A percentile compares a stretch with the other conserved stretches of the same genome.
These are phyloP conservation scores for Leptinotarsa peninsularis DNA, from an alignment of 2,888 invertebrate species.

Conservation along the genomic window DNA sequence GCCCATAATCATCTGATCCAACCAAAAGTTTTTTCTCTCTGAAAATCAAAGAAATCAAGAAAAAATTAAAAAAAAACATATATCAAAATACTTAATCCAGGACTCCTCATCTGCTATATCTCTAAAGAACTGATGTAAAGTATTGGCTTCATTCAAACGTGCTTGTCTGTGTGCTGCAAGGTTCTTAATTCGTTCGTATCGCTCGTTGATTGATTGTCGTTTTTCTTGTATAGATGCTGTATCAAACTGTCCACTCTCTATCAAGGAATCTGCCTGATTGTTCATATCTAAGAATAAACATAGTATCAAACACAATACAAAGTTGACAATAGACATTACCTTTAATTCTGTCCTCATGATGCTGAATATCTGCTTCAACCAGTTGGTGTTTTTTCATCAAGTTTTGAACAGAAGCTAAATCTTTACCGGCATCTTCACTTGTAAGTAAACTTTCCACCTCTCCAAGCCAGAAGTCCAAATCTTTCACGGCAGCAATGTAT, in stretches of 20 bases:
- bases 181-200: conserved; percentile 93
- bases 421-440: conserved; percentile 97
- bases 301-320: conserved; percentile 10
- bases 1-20: conserved; percentile 97
- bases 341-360: conserved; percentile 94
- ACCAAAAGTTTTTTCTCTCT: conserved; percentile 97
- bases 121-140: conserved; percentile 98
- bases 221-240: conserved; percentile 95
- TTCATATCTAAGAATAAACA: conserved; percentile 79
- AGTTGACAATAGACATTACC: conserved; percentile 65
- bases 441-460: conserved; percentile 96
- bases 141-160: conserved; percentile 94
- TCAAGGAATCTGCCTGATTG: conserved; percentile 93
- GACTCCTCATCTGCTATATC: conserved; percentile 99
- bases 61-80: not conserved
- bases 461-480: conserved; percentile 99
- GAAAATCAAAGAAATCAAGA: conserved; percentile 38
- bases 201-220: conserved; percentile 94
- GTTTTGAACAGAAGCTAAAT: conserved; percentile 97
- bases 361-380: conserved; percentile 97
- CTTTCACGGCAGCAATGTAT: conserved; percentile 99
- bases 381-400: conserved; percentile 98
- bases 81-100: conserved; percentile 81
- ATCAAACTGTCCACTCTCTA: conserved; percentile 97
- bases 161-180: conserved; percentile 93